Percentiles rank a stretch among this genome's conserved stretches.
These are phyloP conservation scores for Perca flavescens DNA, from an alignment of 2,113 vertebrate genomes.

Conservation along the genomic window DNA sequence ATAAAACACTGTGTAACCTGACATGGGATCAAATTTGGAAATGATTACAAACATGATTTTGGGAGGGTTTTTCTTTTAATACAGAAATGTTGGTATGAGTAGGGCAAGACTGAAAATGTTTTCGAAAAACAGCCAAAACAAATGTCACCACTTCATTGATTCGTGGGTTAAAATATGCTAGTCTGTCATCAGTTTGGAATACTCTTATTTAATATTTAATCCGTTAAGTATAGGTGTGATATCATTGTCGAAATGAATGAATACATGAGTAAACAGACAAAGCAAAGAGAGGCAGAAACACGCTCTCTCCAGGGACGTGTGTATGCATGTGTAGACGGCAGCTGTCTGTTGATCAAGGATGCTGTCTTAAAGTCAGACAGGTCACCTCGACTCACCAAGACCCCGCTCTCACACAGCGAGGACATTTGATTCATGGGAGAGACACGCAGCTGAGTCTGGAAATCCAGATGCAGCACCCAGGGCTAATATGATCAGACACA, in stretches of 20 bases:
- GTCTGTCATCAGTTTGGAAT: neutral
- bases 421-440: conserved; percentile 54
- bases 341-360: conserved; percentile 58
- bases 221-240: neutral
- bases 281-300: neutral
- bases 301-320: neutral
- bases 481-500: conserved; percentile 68
- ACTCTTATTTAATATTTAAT: conserved; percentile 12
- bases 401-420: conserved; percentile 33
- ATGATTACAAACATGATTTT: neutral
- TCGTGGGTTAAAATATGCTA: neutral
- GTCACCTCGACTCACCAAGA: conserved; percentile 59
- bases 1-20: neutral
- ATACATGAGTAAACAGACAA: neutral
- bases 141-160: neutral
- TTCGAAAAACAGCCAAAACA: neutral
- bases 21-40: neutral
- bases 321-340: conserved; percentile 26
- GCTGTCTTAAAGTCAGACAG: conserved; percentile 55
- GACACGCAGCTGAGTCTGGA: conserved; percentile 70
- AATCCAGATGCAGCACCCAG: conserved; percentile 49
- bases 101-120: neutral
- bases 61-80: neutral
- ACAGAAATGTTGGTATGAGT: neutral
- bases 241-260: neutral